Conservation (phyloP, 2,113 vertebrate species). For the Gadus chalcogrammus region DNA sequence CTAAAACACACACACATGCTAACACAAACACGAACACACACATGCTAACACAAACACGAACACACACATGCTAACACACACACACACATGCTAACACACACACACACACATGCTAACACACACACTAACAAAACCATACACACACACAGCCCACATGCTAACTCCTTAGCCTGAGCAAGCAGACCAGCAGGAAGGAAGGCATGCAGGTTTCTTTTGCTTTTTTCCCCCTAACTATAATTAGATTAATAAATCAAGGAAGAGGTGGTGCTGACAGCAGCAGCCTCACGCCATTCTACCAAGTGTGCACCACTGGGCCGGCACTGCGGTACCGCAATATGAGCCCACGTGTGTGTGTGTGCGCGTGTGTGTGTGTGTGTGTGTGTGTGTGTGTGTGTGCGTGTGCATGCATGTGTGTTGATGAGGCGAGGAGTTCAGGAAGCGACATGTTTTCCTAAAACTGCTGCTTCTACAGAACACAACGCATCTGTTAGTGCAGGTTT, state of each 20-base stretch:
- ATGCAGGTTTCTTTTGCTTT: slow-evolving; percentile 8
- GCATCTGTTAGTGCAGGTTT: slow-evolving; percentile 8
- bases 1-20: neutral
- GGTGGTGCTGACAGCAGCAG: slow-evolving; percentile 41
- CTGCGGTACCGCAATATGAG: slow-evolving; percentile 27
- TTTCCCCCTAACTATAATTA: slow-evolving; percentile 56
- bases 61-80: neutral
- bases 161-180: slow-evolving; percentile 10
- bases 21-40: neutral
- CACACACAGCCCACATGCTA: neutral
- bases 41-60: neutral
- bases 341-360: neutral
- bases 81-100: neutral
- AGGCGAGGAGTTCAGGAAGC: slow-evolving; percentile 16
- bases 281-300: slow-evolving; percentile 26
- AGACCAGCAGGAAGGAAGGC: slow-evolving; percentile 7
- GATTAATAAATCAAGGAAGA: slow-evolving; percentile 59
- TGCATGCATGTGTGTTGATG: neutral
- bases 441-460: slow-evolving; percentile 47
- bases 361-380: slow-evolving; percentile 7
- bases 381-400: slow-evolving; percentile 1
- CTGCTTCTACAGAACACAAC: slow-evolving; percentile 49
- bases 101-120: neutral
- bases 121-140: neutral
- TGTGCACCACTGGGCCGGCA: slow-evolving; percentile 33